A percentile compares a stretch with the other conserved stretches of the same genome.
These are phyloP conservation scores for Melanotaenia duboulayi DNA, from an alignment of 2,113 vertebrate genomes.

Conservation along the genomic window DNA sequence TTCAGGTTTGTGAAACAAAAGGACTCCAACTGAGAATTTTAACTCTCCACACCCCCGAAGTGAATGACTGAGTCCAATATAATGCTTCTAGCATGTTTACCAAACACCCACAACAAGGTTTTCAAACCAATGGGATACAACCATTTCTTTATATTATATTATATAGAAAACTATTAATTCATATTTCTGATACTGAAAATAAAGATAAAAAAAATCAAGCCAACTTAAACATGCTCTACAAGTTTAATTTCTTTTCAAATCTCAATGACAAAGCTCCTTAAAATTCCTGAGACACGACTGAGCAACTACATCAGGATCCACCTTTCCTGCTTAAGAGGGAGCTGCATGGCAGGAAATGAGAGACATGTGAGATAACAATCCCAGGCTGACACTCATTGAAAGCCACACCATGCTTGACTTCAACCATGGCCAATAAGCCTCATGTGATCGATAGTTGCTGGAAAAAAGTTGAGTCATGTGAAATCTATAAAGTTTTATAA, in stretches of 20 bases:
- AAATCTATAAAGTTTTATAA: constrained; percentile 9
- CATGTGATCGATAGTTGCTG: constrained; percentile 36
- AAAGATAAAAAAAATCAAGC: background rate
- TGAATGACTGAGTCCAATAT: too few relatives aligned
- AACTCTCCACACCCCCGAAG: too few relatives aligned
- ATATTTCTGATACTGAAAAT: too few relatives aligned
- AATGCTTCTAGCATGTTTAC: too few relatives aligned
- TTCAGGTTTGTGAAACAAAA: too few relatives aligned
- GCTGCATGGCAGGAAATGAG: constrained; percentile 51
- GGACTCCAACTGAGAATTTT: too few relatives aligned
- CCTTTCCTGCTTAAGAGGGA: background rate
- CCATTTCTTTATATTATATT: too few relatives aligned
- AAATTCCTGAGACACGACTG: background rate
- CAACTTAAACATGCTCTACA: background rate
- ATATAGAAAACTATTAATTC: too few relatives aligned
- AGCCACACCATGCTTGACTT: constrained; percentile 6
- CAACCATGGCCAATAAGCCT: constrained; percentile 18
- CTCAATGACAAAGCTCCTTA: background rate
- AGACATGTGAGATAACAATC: constrained; percentile 29
- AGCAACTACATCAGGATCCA: background rate
- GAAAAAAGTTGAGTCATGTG: constrained; percentile 28
- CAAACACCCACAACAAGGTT: too few relatives aligned
- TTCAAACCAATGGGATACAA: too few relatives aligned
- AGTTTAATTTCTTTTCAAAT: background rate
- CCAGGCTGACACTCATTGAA: constrained; percentile 29